phyloP scores from a whole-genome alignment of 2,113 vertebrate genomes.

The Daubentonia madagascariensis region DNA sequence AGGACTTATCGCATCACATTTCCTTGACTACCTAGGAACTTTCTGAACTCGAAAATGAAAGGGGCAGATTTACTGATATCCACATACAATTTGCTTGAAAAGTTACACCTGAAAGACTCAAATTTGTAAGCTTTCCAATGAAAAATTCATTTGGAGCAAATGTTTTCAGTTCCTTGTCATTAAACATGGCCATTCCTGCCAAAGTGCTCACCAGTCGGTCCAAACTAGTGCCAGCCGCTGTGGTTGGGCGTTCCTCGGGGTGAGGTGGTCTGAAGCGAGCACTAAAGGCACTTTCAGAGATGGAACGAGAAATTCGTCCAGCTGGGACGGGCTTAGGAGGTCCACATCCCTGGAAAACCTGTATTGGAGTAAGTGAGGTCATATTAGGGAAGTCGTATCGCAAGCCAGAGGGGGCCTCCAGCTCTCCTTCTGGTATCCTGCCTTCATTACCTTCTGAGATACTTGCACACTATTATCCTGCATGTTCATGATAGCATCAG shows the following conservation, averaged over 20 bases:
- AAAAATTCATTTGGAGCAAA: neutral
- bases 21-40: neutral
- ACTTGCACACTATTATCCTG: slow-evolving; percentile 99
- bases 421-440: neutral
- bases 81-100: neutral
- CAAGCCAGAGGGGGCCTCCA: rapidly evolving
- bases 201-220: slow-evolving; percentile 91
- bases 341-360: slow-evolving; percentile 99
- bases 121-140: neutral
- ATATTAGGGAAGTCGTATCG: neutral
- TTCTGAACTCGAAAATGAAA: neutral
- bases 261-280: slow-evolving; percentile 95
- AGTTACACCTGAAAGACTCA: neutral
- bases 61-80: neutral
- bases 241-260: slow-evolving; percentile 93
- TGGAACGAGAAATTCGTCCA: slow-evolving; percentile 87
- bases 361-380: neutral
- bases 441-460: slow-evolving; percentile 91
- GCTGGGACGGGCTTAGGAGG: slow-evolving; percentile 83
- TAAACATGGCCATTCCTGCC: neutral
- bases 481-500: slow-evolving; percentile 99
- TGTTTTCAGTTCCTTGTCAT: neutral
- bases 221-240: slow-evolving; percentile 95
- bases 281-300: slow-evolving; percentile 88
- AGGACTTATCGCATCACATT: neutral